Percentiles rank a stretch among this genome's conserved stretches.
These are phyloP conservation scores for Perca flavescens DNA, from an alignment of 2,113 vertebrate genomes.

Conservation along the genomic window DNA sequence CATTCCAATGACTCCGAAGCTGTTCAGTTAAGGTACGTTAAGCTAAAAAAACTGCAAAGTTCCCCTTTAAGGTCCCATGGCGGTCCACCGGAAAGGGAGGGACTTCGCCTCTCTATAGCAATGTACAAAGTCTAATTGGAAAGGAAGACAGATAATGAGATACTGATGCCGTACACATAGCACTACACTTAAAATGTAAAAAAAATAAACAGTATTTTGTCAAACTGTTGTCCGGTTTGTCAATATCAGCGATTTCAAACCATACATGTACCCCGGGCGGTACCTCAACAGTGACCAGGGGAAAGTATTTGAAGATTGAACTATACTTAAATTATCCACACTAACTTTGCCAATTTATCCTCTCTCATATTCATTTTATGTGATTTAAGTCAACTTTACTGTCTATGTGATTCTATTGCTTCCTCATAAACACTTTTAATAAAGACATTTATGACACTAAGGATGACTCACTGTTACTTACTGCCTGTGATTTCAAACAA, in stretches of 20 bases:
- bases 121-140: not conserved
- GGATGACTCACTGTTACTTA: constrained; percentile 77
- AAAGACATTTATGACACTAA: not conserved
- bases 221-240: not conserved
- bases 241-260: not conserved
- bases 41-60: too few species aligned
- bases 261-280: too few species aligned
- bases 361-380: not conserved
- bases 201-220: not conserved
- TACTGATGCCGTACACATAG: not conserved
- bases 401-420: not conserved
- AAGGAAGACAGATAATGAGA: not conserved
- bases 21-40: too few species aligned
- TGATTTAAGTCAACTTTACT: not conserved
- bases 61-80: too few species aligned
- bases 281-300: not conserved
- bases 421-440: not conserved
- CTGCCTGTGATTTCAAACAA: constrained; percentile 94
- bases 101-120: too few species aligned
- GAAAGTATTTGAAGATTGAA: not conserved
- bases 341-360: not conserved
- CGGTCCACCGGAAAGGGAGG: too few species aligned
- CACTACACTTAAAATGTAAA: not conserved
- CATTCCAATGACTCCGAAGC: too few species aligned
- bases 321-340: not conserved